Base-by-base conservation (phyloP, 2,888 invertebrate genomes). In the Cremastobaeus sp. region DNA sequence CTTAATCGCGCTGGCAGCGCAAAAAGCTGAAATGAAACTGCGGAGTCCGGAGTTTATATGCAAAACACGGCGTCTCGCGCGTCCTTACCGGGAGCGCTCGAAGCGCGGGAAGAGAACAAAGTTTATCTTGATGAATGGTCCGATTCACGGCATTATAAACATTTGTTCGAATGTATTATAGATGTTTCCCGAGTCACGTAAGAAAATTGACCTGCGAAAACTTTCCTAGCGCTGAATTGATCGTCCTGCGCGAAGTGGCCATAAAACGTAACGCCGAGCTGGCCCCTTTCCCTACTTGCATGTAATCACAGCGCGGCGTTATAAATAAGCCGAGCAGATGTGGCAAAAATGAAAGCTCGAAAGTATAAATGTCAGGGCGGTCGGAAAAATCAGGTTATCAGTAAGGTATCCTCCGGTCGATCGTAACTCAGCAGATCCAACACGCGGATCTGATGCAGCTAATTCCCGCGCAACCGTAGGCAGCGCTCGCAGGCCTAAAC, bases 321-420 rank as follows among this genome's bases (percentile, higher is more conserved):
- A 54, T 60, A 69, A 60, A 69, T 68, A 68, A 20, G 14, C 20
- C 43, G 17, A 1, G 52, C 2, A 11, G 35, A 50, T 50, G 9
- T 17, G 11, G 57, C 34, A 54, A 60, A 60, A 60, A 69, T 60
- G 69, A 54, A 54, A 59, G 52, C 52, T 39, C 37, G 59, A 52
- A 45, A 60, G 60, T 59, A 68, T 52, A 59, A 68, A 66, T 66
- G 57, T 66, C 50, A 48, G 41, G 50, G 41, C 43, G 50, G 9
- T 39, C 20, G 2, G 28, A 69, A 62, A 69, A 69, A 69, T 60
- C 47, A 45, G 60, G 60, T 60, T 69, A 69, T 60, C 54, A 48
- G 43, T 20, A 15, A 35, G 45, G 52, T 52, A 68, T 68, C 41
- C 45, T 39, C 17, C 25, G 41, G 39, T 6, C 20, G 52, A 59